Evolutionary conservation across 2,888 invertebrate species (phyloP).

Genomic region (Polymixis lichenea): DNA sequence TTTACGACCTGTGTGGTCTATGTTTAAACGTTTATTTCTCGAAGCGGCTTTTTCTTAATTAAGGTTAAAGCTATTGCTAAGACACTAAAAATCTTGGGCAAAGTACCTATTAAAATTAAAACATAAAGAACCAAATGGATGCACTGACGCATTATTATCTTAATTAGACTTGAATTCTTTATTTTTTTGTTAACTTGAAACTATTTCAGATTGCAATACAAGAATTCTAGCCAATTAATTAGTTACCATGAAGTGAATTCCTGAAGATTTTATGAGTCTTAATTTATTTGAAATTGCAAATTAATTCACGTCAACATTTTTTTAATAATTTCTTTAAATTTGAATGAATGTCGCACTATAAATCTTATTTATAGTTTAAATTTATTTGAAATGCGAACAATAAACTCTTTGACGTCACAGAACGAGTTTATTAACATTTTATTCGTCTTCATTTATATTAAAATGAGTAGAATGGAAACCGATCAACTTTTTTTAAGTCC

Average conservation of each 20-base stretch:
- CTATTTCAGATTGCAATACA: conserved; percentile 41
- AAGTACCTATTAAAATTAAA: conserved; percentile 18
- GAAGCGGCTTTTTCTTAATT: conserved; percentile 9
- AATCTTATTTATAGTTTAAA: conserved; percentile 40
- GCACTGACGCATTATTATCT: conserved; percentile 29
- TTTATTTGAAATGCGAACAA: conserved; percentile 38
- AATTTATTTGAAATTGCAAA: conserved; percentile 54
- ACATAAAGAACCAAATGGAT: conserved; percentile 30
- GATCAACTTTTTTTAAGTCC: conserved; percentile 15
- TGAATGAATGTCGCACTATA: conserved; percentile 17
- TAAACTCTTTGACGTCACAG: conserved; percentile 22
- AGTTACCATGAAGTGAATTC: conserved; percentile 45
- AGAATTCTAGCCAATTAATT: conserved; percentile 56
- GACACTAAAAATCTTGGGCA: conserved; percentile 6
- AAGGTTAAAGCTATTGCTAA: conserved; percentile 2
- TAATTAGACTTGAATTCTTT: conserved; percentile 57
- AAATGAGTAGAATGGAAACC: conserved; percentile 21
- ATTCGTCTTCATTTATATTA: conserved; percentile 23
- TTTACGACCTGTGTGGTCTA: conserved; percentile 38
- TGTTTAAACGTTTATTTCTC: conserved; percentile 16
- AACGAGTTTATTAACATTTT: conserved; percentile 32
- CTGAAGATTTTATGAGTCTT: conserved; percentile 38
- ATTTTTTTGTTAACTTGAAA: conserved; percentile 32
- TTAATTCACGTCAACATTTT: conserved; percentile 49
- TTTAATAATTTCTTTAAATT: conserved; percentile 17